phyloP scores from a whole-genome alignment of 2,113 vertebrate species.

The Chascanopsetta lugubris region DNA sequence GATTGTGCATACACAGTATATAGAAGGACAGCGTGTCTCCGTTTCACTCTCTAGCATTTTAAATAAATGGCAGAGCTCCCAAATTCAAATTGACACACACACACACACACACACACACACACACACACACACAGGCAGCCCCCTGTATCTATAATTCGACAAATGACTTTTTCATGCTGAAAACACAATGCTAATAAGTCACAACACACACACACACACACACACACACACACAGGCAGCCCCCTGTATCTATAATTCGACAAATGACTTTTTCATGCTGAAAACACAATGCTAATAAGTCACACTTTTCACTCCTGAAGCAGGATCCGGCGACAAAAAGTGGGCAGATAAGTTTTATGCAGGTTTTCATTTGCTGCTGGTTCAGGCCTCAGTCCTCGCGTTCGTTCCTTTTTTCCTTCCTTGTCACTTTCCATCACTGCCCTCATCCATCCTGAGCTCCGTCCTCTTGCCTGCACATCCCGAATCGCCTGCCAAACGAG shows the following conservation, averaged over 20 bases:
- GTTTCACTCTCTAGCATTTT: conserved; percentile 49
- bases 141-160: conserved; percentile 42
- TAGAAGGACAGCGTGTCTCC: conserved; percentile 31
- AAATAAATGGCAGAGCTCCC: conserved; percentile 64
- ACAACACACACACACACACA: conserved; percentile 37
- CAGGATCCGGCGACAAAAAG: conserved; percentile 62
- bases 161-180: conserved; percentile 61
- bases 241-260: conserved; percentile 39
- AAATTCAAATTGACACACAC: conserved; percentile 53
- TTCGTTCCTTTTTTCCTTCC: conserved; percentile 37
- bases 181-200: conserved; percentile 70
- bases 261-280: conserved; percentile 61
- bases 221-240: conserved; percentile 15
- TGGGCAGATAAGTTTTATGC: conserved; percentile 64
- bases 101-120: conserved; percentile 16
- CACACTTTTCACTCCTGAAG: conserved; percentile 66
- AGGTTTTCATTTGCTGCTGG: conserved; percentile 72
- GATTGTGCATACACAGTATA: conserved; percentile 40
- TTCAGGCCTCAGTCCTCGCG: conserved; percentile 29
- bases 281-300: conserved; percentile 70
- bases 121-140: conserved; percentile 13
- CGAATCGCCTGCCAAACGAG: conserved; percentile 28
- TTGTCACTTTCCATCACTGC: conserved; percentile 60
- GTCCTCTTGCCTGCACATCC: conserved; percentile 30
- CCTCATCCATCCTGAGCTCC: conserved; percentile 55